Evolutionary conservation across 2,797 vertebrate genomes (phyloP).

Genomic region (Myioborus melanocephalus): DNA sequence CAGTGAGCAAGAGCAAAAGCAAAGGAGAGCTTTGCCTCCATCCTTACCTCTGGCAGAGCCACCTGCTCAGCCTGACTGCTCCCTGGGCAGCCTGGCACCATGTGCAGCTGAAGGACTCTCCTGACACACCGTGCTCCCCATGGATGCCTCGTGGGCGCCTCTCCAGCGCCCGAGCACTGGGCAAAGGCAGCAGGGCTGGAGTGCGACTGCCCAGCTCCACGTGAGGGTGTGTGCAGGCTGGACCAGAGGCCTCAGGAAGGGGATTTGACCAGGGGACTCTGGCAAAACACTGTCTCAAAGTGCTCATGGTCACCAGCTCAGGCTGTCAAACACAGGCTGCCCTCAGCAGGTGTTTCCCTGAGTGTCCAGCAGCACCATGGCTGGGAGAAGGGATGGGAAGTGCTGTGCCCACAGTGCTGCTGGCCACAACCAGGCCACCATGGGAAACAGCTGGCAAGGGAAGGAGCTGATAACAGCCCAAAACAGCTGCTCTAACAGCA

Average conservation of each 20-base stretch:
- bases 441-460: not conserved
- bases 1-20: not conserved
- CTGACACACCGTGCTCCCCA: not conserved
- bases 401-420: not conserved
- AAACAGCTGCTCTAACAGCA: not conserved
- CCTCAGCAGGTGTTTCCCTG: accelerated
- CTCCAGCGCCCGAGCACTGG: not conserved
- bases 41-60: not conserved
- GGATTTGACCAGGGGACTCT: not conserved
- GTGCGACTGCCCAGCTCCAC: accelerated
- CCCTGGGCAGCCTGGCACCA: not conserved
- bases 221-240: not conserved
- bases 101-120: not conserved
- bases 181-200: not conserved
- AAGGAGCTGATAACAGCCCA: not conserved
- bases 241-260: not conserved
- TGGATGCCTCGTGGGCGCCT: not conserved
- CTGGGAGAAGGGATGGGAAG: accelerated
- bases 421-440: not conserved
- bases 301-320: not conserved
- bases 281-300: not conserved
- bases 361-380: accelerated
- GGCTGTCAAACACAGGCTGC: not conserved
- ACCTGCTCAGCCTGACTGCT: accelerated
- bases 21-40: not conserved